Percentiles rank a stretch among this genome's conserved stretches.
Conservation (phyloP, 2,888 invertebrate genomes). For the Drosophila mettleri region DNA sequence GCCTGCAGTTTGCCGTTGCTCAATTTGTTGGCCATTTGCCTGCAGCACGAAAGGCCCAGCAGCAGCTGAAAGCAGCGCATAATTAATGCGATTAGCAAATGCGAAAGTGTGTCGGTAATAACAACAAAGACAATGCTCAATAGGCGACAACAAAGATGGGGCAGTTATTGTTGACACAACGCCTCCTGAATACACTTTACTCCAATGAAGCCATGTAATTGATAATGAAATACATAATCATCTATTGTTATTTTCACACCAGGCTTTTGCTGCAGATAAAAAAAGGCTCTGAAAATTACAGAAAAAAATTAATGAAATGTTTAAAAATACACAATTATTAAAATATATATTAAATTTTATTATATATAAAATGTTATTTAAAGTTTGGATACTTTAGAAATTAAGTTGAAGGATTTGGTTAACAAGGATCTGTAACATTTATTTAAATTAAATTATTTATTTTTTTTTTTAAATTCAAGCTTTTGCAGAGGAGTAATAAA, state of each 20-base stretch:
- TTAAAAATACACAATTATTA: too few relatives aligned
- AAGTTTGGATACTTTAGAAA: too few relatives aligned
- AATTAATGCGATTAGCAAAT: conserved; percentile 79
- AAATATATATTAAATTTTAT: too few relatives aligned
- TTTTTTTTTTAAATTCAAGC: too few relatives aligned
- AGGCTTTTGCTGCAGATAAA: not conserved
- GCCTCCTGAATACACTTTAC: conserved; percentile 26
- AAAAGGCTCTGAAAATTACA: too few relatives aligned
- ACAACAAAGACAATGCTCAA: conserved; percentile 56
- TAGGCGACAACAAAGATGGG: conserved; percentile 21
- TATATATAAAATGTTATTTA: too few relatives aligned
- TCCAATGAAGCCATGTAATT: not conserved
- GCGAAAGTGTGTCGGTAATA: conserved; percentile 74
- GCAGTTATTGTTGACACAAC: not conserved
- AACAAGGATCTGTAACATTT: too few relatives aligned
- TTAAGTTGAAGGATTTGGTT: too few relatives aligned
- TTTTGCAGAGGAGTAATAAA: too few relatives aligned
- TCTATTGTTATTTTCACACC: not conserved
- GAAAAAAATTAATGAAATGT: too few relatives aligned
- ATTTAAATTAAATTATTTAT: too few relatives aligned
- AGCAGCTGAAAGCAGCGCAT: conserved; percentile 69
- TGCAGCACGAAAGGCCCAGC: conserved; percentile 70
- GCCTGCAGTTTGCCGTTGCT: conserved; percentile 74
- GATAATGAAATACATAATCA: not conserved
- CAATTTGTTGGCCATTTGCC: conserved; percentile 71